Base-by-base conservation (phyloP, 2,797 vertebrate genomes). In the Mico argentatus region DNA sequence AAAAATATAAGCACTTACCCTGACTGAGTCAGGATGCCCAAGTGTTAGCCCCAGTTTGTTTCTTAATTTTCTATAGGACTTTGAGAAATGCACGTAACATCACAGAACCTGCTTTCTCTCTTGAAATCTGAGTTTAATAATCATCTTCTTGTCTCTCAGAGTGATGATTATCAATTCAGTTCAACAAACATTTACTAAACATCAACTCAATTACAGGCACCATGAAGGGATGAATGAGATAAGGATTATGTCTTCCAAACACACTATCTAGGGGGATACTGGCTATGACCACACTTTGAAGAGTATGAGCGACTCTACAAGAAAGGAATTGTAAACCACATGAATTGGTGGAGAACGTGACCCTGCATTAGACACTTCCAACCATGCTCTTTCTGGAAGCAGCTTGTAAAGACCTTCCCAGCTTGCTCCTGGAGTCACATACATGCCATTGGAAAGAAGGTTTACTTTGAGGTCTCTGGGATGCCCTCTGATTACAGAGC, bases 71-170 rank as follows among this genome's bases (percentile, higher is more conserved):
- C 59, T 88, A 10, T 7, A 85, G 59, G 81, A 96, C 73, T 46
- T 85, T 90, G 61, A 75, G 67, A 59, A 70, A 79, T 81, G 61
- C 91, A 86, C 52, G 11, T 72, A 59, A 41, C 1, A 57, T 52
- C n/a, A 75, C 5, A 1, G 30, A 72, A 30, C 22, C 76, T 61
- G 5, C 67, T 87, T 93, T 84, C 44, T 70, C 36, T 93, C 52
- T 88, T 95, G 94, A 73, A 90, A 95, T 88, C 55, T 52, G 44
- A 90, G 22, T 73, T 13, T 61, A 36, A 79, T 79, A 88, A 87
- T 80, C 33, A 1, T 22, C 19, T 95, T 72, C 64, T 41, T 64
- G 48, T 17, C 57, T 88, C 57, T 96, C 11, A 30, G 39, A 52
- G 30, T 48, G 9, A 22, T 70, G 39, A 19, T 77, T 61, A 91